These are phyloP conservation scores for Sitophilus oryzae DNA, from an alignment of 1,140 invertebrate genomes.

Conservation along the genomic window DNA sequence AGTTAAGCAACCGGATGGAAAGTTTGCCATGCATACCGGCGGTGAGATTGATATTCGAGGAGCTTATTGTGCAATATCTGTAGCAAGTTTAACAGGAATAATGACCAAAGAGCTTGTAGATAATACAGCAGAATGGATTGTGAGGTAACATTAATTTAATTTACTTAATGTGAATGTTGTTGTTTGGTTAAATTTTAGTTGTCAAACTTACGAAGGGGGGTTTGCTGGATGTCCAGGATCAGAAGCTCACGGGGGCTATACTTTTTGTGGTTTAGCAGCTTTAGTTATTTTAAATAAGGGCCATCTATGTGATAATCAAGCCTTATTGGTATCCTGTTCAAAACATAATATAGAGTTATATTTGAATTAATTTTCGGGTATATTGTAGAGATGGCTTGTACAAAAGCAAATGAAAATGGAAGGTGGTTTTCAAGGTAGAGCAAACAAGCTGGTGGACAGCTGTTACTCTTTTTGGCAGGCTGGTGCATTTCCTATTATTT, in stretches of 20 bases:
- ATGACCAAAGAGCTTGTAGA: slow-evolving; percentile 67
- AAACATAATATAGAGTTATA: not conserved
- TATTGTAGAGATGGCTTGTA: slow-evolving; percentile 70
- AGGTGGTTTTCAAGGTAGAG: slow-evolving; percentile 91
- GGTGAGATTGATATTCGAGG: slow-evolving; percentile 96
- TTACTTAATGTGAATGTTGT: not conserved
- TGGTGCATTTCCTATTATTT: slow-evolving; percentile 70
- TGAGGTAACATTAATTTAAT: slow-evolving; percentile 43
- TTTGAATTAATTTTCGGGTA: slow-evolving; percentile 9
- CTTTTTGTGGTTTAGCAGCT: slow-evolving; percentile 91
- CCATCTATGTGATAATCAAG: slow-evolving; percentile 71
- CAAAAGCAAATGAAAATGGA: slow-evolving; percentile 85
- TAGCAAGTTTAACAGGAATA: slow-evolving; percentile 83
- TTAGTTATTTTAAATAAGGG: slow-evolving; percentile 76
- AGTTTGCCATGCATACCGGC: slow-evolving; percentile 84
- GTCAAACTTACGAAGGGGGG: slow-evolving; percentile 98
- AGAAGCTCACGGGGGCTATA: slow-evolving; percentile 98
- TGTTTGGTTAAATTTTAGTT: slow-evolving; percentile 48
- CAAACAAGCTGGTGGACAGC: slow-evolving; percentile 97
- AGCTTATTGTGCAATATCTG: slow-evolving; percentile 88
- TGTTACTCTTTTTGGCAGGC: slow-evolving; percentile 99
- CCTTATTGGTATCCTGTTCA: slow-evolving; percentile 62
- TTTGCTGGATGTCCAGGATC: slow-evolving; percentile 90
- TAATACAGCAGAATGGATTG: slow-evolving; percentile 84
- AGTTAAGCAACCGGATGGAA: slow-evolving; percentile 76